Conservation (phyloP, 64 coral and sea anemone species). For the Trachythela sp. region DNA sequence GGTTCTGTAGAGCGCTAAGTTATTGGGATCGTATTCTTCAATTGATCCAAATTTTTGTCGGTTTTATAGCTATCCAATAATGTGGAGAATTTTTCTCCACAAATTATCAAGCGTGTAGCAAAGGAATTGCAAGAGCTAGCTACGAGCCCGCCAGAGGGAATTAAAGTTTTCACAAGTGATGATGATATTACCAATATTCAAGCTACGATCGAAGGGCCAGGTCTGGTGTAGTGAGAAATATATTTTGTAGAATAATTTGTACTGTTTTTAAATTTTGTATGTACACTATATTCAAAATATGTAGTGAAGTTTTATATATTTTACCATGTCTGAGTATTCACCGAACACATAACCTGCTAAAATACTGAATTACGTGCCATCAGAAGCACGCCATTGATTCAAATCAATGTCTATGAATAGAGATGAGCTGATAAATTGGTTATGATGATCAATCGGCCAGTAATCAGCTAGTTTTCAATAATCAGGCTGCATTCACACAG, state of each 20-base stretch:
- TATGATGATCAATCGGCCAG: too few species aligned
- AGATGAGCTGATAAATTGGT: too few species aligned
- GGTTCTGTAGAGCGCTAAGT: too few species aligned
- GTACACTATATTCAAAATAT: too few species aligned
- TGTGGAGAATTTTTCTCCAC: constrained; percentile 95
- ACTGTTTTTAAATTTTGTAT: background rate
- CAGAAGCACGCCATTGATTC: too few species aligned
- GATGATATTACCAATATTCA: constrained; percentile 98
- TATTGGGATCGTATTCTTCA: background rate
- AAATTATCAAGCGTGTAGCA: constrained; percentile 99
- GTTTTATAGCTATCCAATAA: constrained; percentile 48
- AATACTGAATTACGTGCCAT: too few species aligned
- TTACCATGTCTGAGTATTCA: too few species aligned
- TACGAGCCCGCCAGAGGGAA: constrained; percentile 83
- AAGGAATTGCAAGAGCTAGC: constrained; percentile 77
- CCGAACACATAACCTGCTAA: too few species aligned
- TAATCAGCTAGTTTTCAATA: too few species aligned
- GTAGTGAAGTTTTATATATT: too few species aligned
- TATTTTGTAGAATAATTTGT: background rate
- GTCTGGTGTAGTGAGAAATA: constrained; percentile 33
- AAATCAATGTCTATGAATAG: too few species aligned
- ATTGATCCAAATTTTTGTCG: background rate
- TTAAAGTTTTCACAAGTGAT: constrained; percentile 90
- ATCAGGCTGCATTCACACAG: too few species aligned
- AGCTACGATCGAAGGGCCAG: constrained; percentile 96